These are phyloP conservation scores for Oncorhynchus masou DNA, from an alignment of 2,113 vertebrate genomes.

Conservation along the genomic window DNA sequence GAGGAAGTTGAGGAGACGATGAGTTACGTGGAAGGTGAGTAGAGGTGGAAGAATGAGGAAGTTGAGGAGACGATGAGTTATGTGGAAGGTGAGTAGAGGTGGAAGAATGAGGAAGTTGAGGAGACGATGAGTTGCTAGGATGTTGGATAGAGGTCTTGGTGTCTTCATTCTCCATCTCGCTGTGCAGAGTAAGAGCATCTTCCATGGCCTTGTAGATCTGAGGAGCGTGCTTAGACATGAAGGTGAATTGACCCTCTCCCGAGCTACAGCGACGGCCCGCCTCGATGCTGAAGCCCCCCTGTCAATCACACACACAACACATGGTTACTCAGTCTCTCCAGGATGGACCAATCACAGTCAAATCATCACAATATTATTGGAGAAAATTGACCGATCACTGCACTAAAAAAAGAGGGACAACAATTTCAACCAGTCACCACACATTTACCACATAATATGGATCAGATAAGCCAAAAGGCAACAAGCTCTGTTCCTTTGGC, in stretches of 20 bases:
- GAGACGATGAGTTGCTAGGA: neutral
- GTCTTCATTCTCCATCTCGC: slow-evolving; percentile 16
- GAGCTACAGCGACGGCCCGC: slow-evolving; percentile 84
- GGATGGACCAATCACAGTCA: too few relatives aligned
- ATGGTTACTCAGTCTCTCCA: too few relatives aligned
- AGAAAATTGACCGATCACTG: too few relatives aligned
- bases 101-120: neutral
- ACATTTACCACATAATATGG: too few relatives aligned
- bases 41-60: neutral
- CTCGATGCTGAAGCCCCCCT: slow-evolving; percentile 80
- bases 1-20: neutral
- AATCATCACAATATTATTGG: too few relatives aligned
- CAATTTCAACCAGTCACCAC: too few relatives aligned
- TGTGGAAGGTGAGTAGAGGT: neutral
- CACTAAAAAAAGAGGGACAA: too few relatives aligned
- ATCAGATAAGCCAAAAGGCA: too few relatives aligned
- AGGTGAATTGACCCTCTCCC: slow-evolving; percentile 83
- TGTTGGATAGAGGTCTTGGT: neutral
- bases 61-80: slow-evolving; percentile 3
- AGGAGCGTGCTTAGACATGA: slow-evolving; percentile 68
- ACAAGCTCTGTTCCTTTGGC: too few relatives aligned
- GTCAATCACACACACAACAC: slow-evolving; percentile 2
- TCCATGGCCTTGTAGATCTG: slow-evolving; percentile 73
- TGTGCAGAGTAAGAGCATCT: slow-evolving; percentile 61
- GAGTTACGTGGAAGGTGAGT: neutral